Evolutionary conservation across 2,888 invertebrate genomes (phyloP), one percentile per base, ranked within the genome.

Genomic region (Drosophila infuscata): DNA sequence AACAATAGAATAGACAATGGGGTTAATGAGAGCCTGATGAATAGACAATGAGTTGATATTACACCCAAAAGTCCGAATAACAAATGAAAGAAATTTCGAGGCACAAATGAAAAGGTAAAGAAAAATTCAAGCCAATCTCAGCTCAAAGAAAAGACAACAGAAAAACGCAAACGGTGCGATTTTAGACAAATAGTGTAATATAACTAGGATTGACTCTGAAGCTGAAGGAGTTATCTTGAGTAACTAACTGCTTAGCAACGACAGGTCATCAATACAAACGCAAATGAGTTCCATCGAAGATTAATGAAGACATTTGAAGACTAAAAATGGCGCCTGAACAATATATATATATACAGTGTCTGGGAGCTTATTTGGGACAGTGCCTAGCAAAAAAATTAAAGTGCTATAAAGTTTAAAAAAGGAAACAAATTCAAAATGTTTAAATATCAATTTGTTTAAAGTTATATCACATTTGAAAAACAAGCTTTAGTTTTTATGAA

Each of bases 1-100:
- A 72, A 76, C 68, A 80, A 72, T 66, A 43, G 60, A 61, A 66
- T 58, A 58, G 68, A 56, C 63, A 69, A 76, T 62, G 64, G 70
- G 68, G 62, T 79, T 80, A 73, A 80, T 70, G 73, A 81, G 64
- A 65, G 61, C 32, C 58, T 70, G 81, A 64, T 70, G 81, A 65
- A 76, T 80, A 73, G 72, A 76, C 71, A 77, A 77, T 70, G 79
- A 74, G 75, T 33, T 72, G 49, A 68, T 71, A 70, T 53, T 66
- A 53, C 54, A 62, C 49, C 52, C 49, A 49, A 52, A 52, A 62
- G 51, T 49, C 58, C 52, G 51, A 49, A 48, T 12, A 54, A 29
- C 59, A 15, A 38, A 66, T 25, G 46, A 56, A 41, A 7, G 29
- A 48, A 35, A 53, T 30, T 41, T 57, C 30, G 36, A 41, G 35